A percentile compares a stretch with the other conserved stretches of the same genome.
Evolutionary conservation across 2,797 vertebrate species (phyloP).

Genomic region (Yasuhikotakia modesta): DNA sequence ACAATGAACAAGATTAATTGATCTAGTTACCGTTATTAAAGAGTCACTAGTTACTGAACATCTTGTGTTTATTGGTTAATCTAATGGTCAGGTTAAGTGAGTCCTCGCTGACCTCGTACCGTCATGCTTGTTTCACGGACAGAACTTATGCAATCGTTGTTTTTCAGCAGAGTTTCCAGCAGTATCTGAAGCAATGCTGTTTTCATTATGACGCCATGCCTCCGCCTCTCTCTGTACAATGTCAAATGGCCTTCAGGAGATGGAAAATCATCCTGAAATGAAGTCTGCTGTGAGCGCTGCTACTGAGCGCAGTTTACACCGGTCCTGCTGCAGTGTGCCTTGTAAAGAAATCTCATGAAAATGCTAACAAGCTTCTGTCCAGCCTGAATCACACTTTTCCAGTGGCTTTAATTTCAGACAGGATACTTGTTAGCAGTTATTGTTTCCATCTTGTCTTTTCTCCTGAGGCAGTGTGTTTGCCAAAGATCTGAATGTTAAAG

Average conservation of each 20-base stretch:
- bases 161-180: conserved; percentile 28
- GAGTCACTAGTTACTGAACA: not conserved
- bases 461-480: not conserved
- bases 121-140: not conserved
- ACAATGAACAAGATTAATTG: not conserved
- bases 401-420: conserved; percentile 3
- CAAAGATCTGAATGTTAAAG: conserved; percentile 5
- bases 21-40: too few species aligned
- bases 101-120: not conserved
- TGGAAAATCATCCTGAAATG: conserved; percentile 21
- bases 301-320: not conserved
- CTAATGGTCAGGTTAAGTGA: not conserved
- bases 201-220: conserved; percentile 22
- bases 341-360: conserved; percentile 13
- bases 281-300: conserved; percentile 1
- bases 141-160: not conserved
- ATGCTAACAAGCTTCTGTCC: conserved; percentile 7
- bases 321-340: not conserved
- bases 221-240: conserved; percentile 5
- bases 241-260: conserved; percentile 7
- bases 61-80: not conserved
- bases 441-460: conserved; percentile 18
- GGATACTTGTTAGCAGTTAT: not conserved
- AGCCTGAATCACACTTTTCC: conserved; percentile 1
- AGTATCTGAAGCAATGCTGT: conserved; percentile 11